These are phyloP conservation scores for Oxytorus armatus DNA, from an alignment of 2,888 invertebrate species.

Conservation along the genomic window DNA sequence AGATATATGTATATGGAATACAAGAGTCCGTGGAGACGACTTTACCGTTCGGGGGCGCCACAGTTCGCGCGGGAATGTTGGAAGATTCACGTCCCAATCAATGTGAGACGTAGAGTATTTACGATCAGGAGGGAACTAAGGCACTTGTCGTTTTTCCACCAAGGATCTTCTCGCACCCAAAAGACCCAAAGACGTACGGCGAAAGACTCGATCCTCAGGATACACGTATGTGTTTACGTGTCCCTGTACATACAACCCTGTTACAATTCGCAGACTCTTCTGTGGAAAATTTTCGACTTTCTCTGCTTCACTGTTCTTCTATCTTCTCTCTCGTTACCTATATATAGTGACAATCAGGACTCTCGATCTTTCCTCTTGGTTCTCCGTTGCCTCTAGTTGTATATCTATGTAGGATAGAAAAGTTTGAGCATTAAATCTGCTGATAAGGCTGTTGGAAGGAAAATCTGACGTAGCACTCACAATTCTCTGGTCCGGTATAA, in stretches of 20 bases:
- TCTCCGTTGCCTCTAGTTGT: too few relatives aligned
- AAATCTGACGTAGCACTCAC: too few relatives aligned
- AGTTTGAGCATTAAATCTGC: too few relatives aligned
- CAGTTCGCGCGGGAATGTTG: constrained; percentile 54
- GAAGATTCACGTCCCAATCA: constrained; percentile 83
- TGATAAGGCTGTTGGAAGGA: too few relatives aligned
- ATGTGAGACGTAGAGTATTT: constrained; percentile 81
- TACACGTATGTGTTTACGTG: constrained; percentile 19
- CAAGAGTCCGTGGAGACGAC: constrained; percentile 18
- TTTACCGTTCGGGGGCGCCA: constrained; percentile 29
- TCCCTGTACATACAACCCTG: constrained; percentile 19
- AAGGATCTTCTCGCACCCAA: constrained; percentile 54
- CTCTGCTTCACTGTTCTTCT: constrained; percentile 32
- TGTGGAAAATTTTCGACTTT: constrained; percentile 59
- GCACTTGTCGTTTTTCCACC: constrained; percentile 79
- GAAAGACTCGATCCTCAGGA: constrained; percentile 14
- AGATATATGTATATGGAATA: constrained; percentile 19
- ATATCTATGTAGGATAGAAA: too few relatives aligned
- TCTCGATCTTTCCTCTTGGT: constrained; percentile 32
- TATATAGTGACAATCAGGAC: constrained; percentile 43
- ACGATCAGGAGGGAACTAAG: constrained; percentile 81
- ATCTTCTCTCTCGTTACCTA: background rate
- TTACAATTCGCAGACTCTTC: constrained; percentile 41
- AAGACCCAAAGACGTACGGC: too few relatives aligned
- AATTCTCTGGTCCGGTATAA: too few relatives aligned